A percentile compares a stretch with the other conserved stretches of the same genome.
Conservation (phyloP, 2,888 invertebrate species). For the Megalurothrips usitatus region DNA sequence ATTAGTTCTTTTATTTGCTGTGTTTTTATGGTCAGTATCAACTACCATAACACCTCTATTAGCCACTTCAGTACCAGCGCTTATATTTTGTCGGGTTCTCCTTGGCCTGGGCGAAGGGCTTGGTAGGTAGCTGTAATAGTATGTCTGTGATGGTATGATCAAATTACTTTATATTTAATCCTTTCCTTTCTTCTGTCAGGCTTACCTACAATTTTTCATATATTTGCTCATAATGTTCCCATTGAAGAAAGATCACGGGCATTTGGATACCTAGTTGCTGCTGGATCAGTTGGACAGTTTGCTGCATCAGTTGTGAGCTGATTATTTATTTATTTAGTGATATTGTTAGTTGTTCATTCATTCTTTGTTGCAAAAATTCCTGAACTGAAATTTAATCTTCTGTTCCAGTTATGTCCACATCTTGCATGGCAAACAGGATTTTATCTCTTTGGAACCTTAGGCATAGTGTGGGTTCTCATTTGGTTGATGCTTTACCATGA, state of each 20-base stretch:
- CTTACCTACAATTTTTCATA: slow-evolving; percentile 68
- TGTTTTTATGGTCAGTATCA: slow-evolving; percentile 67
- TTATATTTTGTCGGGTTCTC: slow-evolving; percentile 61
- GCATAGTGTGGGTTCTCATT: slow-evolving; percentile 61
- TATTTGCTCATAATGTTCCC: slow-evolving; percentile 67
- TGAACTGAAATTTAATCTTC: slow-evolving; percentile 20
- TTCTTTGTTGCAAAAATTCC: neutral
- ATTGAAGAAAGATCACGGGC: slow-evolving; percentile 67
- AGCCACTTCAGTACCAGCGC: slow-evolving; percentile 59
- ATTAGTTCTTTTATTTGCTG: slow-evolving; percentile 61
- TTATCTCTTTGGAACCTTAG: slow-evolving; percentile 62
- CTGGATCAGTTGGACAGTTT: slow-evolving; percentile 71
- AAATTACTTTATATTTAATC: neutral
- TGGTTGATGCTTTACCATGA: slow-evolving; percentile 63
- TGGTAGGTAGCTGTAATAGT: slow-evolving; percentile 49
- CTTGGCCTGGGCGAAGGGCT: slow-evolving; percentile 70
- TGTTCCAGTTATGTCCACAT: slow-evolving; percentile 59
- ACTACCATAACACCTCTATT: slow-evolving; percentile 65
- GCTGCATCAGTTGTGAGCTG: slow-evolving; percentile 61
- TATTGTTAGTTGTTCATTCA: slow-evolving; percentile 26
- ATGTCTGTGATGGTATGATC: neutral
- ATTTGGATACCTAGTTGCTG: slow-evolving; percentile 66
- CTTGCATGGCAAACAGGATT: slow-evolving; percentile 63
- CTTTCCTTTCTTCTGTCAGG: slow-evolving; percentile 50
- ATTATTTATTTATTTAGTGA: neutral